phyloP scores from a whole-genome alignment of 2,888 invertebrate species.

The Eulithis testata region DNA sequence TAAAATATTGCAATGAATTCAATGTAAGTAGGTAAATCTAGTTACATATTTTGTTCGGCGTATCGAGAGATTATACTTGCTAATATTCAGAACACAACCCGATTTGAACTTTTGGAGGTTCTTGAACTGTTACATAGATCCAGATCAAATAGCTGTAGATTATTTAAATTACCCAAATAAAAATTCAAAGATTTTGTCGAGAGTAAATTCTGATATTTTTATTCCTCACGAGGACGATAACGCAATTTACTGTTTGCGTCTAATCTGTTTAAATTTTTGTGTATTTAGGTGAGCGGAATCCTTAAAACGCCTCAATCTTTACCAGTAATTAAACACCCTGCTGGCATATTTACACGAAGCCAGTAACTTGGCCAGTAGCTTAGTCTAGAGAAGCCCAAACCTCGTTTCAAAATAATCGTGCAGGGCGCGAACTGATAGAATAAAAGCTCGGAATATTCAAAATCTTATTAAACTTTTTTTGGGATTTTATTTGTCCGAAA shows the following conservation, averaged over 20 bases:
- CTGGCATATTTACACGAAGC: slow-evolving; percentile 13
- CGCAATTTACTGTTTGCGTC: slow-evolving; percentile 6
- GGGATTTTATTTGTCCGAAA: too few species aligned
- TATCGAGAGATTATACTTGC: background rate
- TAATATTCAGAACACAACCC: background rate
- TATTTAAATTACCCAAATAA: slow-evolving; percentile 4
- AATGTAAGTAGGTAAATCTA: too few species aligned
- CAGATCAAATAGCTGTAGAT: background rate
- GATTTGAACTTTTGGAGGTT: slow-evolving; percentile 4
- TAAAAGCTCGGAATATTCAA: too few species aligned
- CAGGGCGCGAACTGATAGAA: too few species aligned
- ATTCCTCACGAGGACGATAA: background rate
- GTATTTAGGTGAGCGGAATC: slow-evolving; percentile 22
- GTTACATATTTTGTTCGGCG: too few species aligned
- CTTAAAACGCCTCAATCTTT: slow-evolving; percentile 18
- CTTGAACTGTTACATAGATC: slow-evolving; percentile 1
- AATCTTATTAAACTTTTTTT: too few species aligned
- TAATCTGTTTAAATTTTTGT: slow-evolving; percentile 17
- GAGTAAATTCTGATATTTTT: slow-evolving; percentile 1
- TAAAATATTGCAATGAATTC: too few species aligned
- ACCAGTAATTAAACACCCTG: slow-evolving; percentile 25
- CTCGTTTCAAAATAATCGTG: background rate
- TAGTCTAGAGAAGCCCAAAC: background rate
- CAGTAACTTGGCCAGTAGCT: slow-evolving; percentile 9
- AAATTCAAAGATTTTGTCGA: slow-evolving; percentile 6